Evolutionary conservation across 2,113 vertebrate genomes (phyloP).

Genomic region (Bucco capensis): DNA sequence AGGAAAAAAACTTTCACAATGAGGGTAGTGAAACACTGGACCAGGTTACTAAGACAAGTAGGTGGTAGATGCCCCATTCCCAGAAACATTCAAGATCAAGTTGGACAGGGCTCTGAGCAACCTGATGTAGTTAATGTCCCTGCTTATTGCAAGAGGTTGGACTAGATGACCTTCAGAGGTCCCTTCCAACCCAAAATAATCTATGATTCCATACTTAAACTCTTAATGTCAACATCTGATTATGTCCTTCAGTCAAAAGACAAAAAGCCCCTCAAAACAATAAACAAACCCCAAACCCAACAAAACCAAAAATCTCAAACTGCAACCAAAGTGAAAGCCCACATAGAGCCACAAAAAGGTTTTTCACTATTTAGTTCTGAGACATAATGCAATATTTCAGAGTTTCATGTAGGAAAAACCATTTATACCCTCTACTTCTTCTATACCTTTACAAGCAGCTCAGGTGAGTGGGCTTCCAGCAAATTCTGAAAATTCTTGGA

Average conservation of each 20-base stretch:
- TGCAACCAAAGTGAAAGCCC: not conserved
- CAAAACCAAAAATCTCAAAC: too few species aligned
- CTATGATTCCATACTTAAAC: not conserved
- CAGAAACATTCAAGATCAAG: not conserved
- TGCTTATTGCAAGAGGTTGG: not conserved
- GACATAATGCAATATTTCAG: not conserved
- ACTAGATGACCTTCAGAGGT: not conserved
- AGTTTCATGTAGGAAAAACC: not conserved
- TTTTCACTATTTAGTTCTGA: not conserved
- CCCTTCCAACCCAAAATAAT: not conserved
- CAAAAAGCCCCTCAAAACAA: too few species aligned
- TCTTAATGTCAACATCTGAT: not conserved
- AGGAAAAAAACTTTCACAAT: not conserved
- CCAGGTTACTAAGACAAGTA: too few species aligned
- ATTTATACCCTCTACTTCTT: not conserved
- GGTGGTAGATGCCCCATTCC: too few species aligned
- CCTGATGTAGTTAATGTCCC: not conserved
- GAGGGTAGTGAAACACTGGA: not conserved
- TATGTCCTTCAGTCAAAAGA: not conserved
- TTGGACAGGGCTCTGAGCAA: not conserved
- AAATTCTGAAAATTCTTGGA: not conserved
- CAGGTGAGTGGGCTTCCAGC: not conserved
- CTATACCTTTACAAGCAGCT: not conserved
- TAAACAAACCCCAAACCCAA: accelerated
- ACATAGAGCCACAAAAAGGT: not conserved